Base-by-base conservation (phyloP, 2,888 invertebrate species). In the Gortyna flavago region DNA sequence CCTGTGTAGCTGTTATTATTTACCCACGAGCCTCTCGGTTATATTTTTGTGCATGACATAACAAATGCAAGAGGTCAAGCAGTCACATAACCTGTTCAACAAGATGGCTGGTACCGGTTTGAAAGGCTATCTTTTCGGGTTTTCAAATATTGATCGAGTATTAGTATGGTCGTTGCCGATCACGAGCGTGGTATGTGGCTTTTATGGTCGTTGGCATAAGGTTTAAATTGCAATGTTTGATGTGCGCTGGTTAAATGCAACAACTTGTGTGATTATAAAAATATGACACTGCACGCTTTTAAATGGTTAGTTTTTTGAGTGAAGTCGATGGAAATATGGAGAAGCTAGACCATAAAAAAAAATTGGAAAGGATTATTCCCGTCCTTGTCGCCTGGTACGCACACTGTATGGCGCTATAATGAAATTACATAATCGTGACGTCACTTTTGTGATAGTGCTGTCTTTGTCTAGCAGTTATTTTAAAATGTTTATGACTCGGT, bases 11-110 rank as follows among this genome's bases (percentile, higher is more conserved):
- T 41, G 1, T 41, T 41, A 11, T 41, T 41, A 41, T 41, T 41
- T 11, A 41, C 41, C 41, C 11, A 41, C 41, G 1, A 41, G 41
- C 0, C 4, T 54, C 25, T 54, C 54, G 7, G 21, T 13, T 62
- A 25, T 68, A 77, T 67, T 62, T 54, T n/a, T 16, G 57, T 51
- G 59, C 13, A 84, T 83, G 73, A 85, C 59, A 68, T 85, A 80
- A 85, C 29, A 59, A 71, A 51, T 65, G 73, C 67, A 85, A 64
- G 73, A 0, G 69, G 76, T 76, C 66, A 64, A 13, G 5, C 25
- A 18, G 21, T 57, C 29, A 3, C 8, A 7, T 8, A 79, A 80
- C 83, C 59, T 16, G 83, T 71, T 48, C 0, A 18, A 67, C 83
- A 32, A 67, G 77, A 41, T 51, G 38, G 18, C 59, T 3, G 16